Base-by-base conservation (phyloP, 2,888 invertebrate genomes). In the Perizoma flavofasciatum region DNA sequence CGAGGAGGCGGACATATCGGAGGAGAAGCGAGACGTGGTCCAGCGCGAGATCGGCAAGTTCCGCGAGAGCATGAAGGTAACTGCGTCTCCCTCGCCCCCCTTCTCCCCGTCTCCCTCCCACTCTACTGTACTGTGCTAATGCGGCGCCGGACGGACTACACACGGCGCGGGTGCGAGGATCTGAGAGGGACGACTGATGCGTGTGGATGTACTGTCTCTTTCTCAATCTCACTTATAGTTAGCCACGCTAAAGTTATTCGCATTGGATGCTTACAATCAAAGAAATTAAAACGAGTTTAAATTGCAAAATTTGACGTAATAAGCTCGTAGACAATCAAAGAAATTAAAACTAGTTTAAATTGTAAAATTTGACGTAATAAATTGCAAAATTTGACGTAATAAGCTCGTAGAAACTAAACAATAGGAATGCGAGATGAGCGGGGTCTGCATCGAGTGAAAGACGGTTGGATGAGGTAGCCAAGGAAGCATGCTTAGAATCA, bases 1-100 rank as follows among this genome's bases (percentile, higher is more conserved):
- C 39, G 96, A 96, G 74, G 97, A 97, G 77, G 96, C 96, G 37
- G 98, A 97, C 83, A 95, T 98, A 64, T 99, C 99, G 82, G 98
- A 98, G 88, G 98, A 98, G 82, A 98, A 98, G 88, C 95, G 98
- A 50, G 98, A 98, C 88, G 94, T 99, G 73, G 99, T 99, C 74
- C 98, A 97, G 79, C 94, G 98, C 74, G 99, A 99, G 94, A 99
- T 99, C 87, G 97, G 97, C 76, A 98, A 98, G 91, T 99, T 99
- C 92, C 95, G 99, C 66, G 98, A 98, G 93, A 97, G 97, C 72
- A 98, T 98, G 96, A 98, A 98, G 97, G 97, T 97, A 95, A 93
- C 92, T 72, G 67, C 69, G 59, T 48, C 46, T 43, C 65, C 58
- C 48, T 51, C 55, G 5, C 65, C 37, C 66, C 61, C 46, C 43